Conservation (phyloP, 2,888 invertebrate species). For the Drosophila quasianomalipes region DNA sequence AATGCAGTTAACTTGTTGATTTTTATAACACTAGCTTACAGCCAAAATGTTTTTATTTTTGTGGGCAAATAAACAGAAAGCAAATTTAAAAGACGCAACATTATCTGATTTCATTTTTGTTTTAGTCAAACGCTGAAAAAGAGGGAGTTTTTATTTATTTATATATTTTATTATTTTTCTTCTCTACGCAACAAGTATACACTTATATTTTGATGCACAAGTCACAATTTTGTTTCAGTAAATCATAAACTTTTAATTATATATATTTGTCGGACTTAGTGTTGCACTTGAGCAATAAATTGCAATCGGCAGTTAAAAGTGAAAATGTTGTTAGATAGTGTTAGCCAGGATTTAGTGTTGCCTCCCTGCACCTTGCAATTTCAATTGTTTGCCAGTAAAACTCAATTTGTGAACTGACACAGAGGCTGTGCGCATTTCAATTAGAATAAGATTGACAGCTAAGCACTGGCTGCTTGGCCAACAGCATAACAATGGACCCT, state of each 20-base stretch:
- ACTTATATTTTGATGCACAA: neutral
- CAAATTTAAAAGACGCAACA: neutral
- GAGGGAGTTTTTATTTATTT: neutral
- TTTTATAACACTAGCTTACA: conserved; percentile 27
- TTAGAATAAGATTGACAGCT: conserved; percentile 76
- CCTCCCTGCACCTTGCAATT: conserved; percentile 37
- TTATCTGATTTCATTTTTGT: neutral
- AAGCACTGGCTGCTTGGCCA: conserved; percentile 27
- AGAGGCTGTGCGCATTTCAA: conserved; percentile 56
- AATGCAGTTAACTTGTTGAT: conserved; percentile 73
- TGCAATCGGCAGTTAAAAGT: neutral
- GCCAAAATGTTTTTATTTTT: neutral
- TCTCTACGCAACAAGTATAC: neutral
- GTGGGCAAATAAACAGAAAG: neutral
- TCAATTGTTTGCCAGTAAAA: conserved; percentile 72
- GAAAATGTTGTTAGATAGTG: conserved; percentile 18
- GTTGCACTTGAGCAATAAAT: neutral
- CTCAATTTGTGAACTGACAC: conserved; percentile 68
- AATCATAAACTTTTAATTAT: neutral
- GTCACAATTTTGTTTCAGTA: neutral
- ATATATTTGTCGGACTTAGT: neutral
- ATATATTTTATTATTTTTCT: neutral
- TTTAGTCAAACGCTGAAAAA: neutral
- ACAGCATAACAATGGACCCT: conserved; percentile 44
- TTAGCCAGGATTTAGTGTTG: neutral